phyloP scores from a whole-genome alignment of 2,113 vertebrate species.

The Struthio camelus region DNA sequence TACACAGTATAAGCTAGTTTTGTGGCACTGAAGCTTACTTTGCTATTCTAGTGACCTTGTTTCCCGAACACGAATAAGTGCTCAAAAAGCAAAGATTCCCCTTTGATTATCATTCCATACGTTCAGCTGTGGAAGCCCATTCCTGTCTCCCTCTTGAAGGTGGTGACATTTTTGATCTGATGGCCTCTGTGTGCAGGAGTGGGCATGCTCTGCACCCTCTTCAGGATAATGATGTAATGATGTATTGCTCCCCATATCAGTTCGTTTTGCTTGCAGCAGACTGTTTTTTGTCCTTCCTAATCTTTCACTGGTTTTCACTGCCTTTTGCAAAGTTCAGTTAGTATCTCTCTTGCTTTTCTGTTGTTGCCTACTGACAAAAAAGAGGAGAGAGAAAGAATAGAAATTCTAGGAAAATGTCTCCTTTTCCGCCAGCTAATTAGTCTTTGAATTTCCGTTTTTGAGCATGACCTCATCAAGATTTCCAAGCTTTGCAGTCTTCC shows the following conservation, averaged over 20 bases:
- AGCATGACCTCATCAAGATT: constrained; percentile 21
- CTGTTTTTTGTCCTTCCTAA: background rate
- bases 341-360: background rate
- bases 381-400: fast-evolving
- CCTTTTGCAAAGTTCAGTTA: background rate
- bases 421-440: background rate
- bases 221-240: background rate
- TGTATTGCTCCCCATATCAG: background rate
- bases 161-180: background rate
- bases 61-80: background rate
- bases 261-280: background rate
- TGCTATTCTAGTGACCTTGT: background rate
- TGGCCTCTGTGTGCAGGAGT: background rate
- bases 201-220: background rate
- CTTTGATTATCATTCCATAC: background rate
- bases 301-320: background rate
- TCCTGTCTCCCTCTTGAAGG: background rate
- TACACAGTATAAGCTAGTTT: background rate
- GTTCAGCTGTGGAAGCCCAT: background rate
- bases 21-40: background rate
- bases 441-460: background rate
- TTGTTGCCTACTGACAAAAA: background rate
- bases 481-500: background rate
- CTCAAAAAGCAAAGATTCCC: background rate
- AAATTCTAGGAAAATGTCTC: background rate